A percentile compares a stretch with the other conserved stretches of the same genome.
Conservation (phyloP, 2,113 vertebrate species). For the Peucedramus taeniatus region DNA sequence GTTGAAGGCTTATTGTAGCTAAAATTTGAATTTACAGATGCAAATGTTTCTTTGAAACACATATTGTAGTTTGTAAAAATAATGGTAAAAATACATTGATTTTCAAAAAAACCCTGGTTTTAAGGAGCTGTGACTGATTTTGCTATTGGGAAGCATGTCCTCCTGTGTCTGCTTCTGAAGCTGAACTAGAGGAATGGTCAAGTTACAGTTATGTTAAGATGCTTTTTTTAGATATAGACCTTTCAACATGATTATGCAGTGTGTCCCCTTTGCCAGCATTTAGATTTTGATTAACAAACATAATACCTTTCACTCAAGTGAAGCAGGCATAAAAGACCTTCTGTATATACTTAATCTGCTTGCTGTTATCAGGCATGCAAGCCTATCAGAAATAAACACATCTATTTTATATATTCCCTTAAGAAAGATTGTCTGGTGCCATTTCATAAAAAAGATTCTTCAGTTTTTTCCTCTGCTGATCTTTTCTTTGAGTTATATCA, state of each 20-base stretch:
- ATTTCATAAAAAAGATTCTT: slow-evolving; percentile 19
- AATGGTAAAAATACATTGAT: background rate
- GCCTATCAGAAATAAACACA: slow-evolving; percentile 3
- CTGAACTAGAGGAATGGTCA: background rate
- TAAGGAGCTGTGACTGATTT: background rate
- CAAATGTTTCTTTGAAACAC: background rate
- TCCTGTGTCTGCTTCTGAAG: background rate
- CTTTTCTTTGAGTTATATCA: background rate
- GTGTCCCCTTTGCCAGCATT: background rate
- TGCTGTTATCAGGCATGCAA: slow-evolving; percentile 32
- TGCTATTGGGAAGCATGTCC: background rate
- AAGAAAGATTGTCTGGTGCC: background rate
- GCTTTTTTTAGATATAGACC: slow-evolving; percentile 1
- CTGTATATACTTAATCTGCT: slow-evolving; percentile 54
- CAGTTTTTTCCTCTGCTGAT: background rate
- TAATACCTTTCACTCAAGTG: slow-evolving; percentile 52
- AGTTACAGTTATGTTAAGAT: background rate
- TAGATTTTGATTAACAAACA: slow-evolving; percentile 47
- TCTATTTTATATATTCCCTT: slow-evolving; percentile 40
- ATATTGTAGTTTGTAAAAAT: background rate
- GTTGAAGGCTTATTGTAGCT: background rate
- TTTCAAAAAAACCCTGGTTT: background rate
- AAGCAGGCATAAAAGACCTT: slow-evolving; percentile 24
- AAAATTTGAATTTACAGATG: background rate
- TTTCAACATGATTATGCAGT: slow-evolving; percentile 5